phyloP scores from a whole-genome alignment of 1,140 invertebrate genomes.

The Andrena cerasifolii region DNA sequence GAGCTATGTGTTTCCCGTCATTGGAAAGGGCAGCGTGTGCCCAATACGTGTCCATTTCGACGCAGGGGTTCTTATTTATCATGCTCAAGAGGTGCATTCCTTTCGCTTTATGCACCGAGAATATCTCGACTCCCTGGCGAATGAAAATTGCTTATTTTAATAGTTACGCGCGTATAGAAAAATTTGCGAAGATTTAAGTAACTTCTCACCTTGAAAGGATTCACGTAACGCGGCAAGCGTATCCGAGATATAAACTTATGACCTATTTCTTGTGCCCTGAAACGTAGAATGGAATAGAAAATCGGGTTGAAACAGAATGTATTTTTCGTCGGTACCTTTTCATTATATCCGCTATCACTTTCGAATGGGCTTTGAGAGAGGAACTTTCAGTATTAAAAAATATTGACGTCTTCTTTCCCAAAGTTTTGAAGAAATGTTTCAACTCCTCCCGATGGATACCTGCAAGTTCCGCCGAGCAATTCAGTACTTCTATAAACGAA shows the following conservation, averaged over 20 bases:
- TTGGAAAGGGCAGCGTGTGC: constrained; percentile 86
- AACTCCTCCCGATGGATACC: constrained; percentile 87
- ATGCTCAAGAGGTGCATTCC: constrained; percentile 85
- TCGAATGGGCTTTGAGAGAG: constrained; percentile 84
- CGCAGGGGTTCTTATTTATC: constrained; percentile 86
- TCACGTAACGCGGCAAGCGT: constrained; percentile 88
- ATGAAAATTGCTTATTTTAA: not conserved
- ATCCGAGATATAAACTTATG: constrained; percentile 86
- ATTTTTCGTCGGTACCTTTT: constrained; percentile 81
- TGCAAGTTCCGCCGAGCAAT: constrained; percentile 61
- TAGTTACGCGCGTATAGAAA: not conserved
- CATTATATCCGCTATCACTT: constrained; percentile 87
- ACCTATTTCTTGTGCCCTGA: constrained; percentile 86
- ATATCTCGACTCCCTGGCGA: constrained; percentile 86
- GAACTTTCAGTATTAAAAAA: constrained; percentile 85
- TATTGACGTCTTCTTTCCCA: constrained; percentile 85
- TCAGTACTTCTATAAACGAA: too few relatives aligned
- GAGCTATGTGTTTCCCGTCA: constrained; percentile 81
- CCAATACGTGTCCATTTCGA: constrained; percentile 87
- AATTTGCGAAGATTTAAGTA: not conserved
- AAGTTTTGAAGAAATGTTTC: constrained; percentile 86
- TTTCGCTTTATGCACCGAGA: constrained; percentile 85
- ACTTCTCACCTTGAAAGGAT: constrained; percentile 85
- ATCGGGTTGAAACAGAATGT: not conserved
- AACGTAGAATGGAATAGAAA: constrained; percentile 58